These are phyloP conservation scores for Acanthornis magna DNA, from an alignment of 2,797 vertebrate genomes.

Conservation along the genomic window DNA sequence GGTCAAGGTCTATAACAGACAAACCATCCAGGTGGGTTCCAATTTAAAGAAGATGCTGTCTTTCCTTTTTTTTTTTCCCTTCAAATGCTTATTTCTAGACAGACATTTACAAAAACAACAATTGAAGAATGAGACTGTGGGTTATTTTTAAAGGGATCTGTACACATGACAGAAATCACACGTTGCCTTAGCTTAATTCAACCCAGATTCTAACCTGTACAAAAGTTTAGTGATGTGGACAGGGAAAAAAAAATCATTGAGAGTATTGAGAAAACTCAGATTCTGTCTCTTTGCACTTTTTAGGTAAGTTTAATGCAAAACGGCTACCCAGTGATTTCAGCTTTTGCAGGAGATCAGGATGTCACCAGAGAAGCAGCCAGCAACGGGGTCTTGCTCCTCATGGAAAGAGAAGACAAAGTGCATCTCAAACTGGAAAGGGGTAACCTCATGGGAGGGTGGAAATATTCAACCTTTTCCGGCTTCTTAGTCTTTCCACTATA, in stretches of 20 bases:
- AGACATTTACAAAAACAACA: neutral
- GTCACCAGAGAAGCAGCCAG: slow-evolving; percentile 98
- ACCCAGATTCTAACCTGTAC: neutral
- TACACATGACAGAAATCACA: neutral
- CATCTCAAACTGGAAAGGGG: slow-evolving; percentile 98
- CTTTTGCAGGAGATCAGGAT: slow-evolving; percentile 98
- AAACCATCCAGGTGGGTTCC: slow-evolving; percentile 96
- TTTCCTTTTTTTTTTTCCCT: neutral
- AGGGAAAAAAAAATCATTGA: neutral
- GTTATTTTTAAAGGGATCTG: neutral
- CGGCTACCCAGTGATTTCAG: slow-evolving; percentile 96
- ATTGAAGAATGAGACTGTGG: neutral
- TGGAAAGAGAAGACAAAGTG: slow-evolving; percentile 96
- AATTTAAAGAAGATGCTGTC: neutral
- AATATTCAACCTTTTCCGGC: slow-evolving; percentile 99
- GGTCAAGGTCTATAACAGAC: slow-evolving; percentile 99
- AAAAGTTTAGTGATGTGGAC: neutral
- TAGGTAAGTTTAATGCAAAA: slow-evolving; percentile 99
- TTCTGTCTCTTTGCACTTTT: slow-evolving; percentile 58
- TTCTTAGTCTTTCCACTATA: slow-evolving; percentile 99
- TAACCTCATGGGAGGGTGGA: slow-evolving; percentile 99
- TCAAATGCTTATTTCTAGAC: neutral
- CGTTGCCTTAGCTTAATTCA: neutral
- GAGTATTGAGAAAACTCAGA: slow-evolving; percentile 27
- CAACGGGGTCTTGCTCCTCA: slow-evolving; percentile 96